Base-by-base conservation (phyloP, 1,140 invertebrate genomes). In the Dysdera silvatica region DNA sequence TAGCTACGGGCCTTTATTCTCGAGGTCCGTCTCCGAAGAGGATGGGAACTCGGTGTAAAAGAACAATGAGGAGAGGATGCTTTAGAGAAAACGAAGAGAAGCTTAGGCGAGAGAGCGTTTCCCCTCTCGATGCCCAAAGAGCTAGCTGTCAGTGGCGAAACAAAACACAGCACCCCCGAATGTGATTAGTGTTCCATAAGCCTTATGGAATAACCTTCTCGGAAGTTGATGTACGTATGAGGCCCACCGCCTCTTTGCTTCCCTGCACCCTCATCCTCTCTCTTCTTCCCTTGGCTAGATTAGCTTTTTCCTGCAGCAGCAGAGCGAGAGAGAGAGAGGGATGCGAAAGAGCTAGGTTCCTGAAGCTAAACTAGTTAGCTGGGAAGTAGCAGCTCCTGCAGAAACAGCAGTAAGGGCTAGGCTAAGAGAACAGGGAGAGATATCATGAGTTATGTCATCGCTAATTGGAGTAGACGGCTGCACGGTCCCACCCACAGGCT, bases 381-480 rank as follows among this genome's bases (percentile, higher is more conserved):
- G 37, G 45, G 49, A 45, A 20, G 8, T n/a, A n/a, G 41, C n/a
- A 8, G 41, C 18, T n/a, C 41, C 6, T 35, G 32, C 31, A n/a
- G 45, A 47, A 20, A 31, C 41, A 35, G 51, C 12, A n/a, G 29
- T 45, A 23, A 8, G 8, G 24, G 43, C 43, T 14, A n/a, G n/a
- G n/a, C n/a, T n/a, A n/a, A n/a, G n/a, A n/a, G n/a, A n/a, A 45
- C 14, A 14, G 47, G 47, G 61, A 55, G 51, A 63, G 53, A 63
- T 63, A 63, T 63, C 61, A 63, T 63, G 61, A 63, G 61, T 63
- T 63, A 63, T 63, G 51, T 63, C 61, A 55, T 52, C 43, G 53
- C 61, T 63, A 63, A 63, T 63, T 63, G 61, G 61, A 56, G 61
- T 20, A 48, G 61, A 63, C 45, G 61, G 24, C 52, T 49, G 59